A percentile compares a stretch with the other conserved stretches of the same genome.
Evolutionary conservation across 2,797 vertebrate genomes (phyloP).

Genomic region (Ibycter americanus): DNA sequence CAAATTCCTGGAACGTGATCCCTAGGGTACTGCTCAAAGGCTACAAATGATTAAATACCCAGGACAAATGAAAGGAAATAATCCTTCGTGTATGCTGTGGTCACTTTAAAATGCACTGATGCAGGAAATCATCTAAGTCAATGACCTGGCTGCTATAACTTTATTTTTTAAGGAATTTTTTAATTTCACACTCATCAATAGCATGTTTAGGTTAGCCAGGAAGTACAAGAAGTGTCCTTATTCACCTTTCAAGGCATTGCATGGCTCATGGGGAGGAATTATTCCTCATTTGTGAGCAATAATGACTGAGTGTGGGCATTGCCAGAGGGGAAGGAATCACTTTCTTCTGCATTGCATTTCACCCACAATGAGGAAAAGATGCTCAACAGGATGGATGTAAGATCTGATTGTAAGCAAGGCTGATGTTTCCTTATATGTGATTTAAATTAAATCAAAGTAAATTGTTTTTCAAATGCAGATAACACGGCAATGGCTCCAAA

Average conservation of each 20-base stretch:
- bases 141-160: neutral
- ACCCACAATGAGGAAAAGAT: neutral
- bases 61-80: neutral
- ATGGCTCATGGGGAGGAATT: neutral
- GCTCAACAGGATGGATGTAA: neutral
- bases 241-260: neutral
- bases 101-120: neutral
- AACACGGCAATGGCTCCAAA: neutral
- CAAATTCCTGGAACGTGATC: neutral
- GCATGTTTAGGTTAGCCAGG: neutral
- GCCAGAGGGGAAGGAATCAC: neutral
- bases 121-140: neutral
- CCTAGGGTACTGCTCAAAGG: neutral
- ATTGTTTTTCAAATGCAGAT: conserved; percentile 52
- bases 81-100: neutral
- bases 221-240: neutral
- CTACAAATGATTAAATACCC: neutral
- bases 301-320: neutral
- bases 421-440: neutral
- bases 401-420: neutral
- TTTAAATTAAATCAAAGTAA: conserved; percentile 28
- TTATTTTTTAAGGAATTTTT: neutral
- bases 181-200: neutral
- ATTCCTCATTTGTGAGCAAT: neutral
- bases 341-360: neutral